A percentile compares a stretch with the other conserved stretches of the same genome.
Conservation (phyloP, 2,113 vertebrate genomes). For the Hippoglossus stenolepis region DNA sequence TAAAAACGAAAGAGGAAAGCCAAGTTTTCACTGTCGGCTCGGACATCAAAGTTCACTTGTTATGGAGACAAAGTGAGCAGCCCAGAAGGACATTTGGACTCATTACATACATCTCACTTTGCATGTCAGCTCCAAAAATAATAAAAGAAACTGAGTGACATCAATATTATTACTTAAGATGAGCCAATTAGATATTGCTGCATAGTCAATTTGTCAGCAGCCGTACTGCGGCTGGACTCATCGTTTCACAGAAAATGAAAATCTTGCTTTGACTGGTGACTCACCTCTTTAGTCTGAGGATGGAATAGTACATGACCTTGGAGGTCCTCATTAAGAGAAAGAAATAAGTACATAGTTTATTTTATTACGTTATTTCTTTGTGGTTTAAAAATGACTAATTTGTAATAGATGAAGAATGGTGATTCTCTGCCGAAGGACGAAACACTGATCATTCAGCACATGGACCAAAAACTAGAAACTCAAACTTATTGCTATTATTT, state of each 20-base stretch:
- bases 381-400: slow-evolving; percentile 2
- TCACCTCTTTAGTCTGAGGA: slow-evolving; percentile 14
- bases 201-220: neutral
- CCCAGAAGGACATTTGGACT: slow-evolving; percentile 23
- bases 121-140: slow-evolving; percentile 11
- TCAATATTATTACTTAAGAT: neutral
- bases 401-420: slow-evolving; percentile 2
- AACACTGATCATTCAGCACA: neutral
- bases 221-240: neutral
- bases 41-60: slow-evolving; percentile 42
- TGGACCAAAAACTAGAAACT: no score
- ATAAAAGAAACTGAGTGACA: neutral
- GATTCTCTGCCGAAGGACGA: neutral
- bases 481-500: neutral
- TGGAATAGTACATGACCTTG: slow-evolving; percentile 17
- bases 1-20: slow-evolving; percentile 24
- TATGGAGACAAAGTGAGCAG: slow-evolving; percentile 16
- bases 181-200: no score
- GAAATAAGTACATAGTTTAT: neutral
- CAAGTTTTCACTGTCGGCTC: slow-evolving; percentile 21
- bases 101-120: slow-evolving; percentile 31
- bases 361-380: slow-evolving; percentile 8
- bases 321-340: slow-evolving; percentile 12
- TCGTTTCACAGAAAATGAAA: neutral
- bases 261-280: neutral